A percentile compares a stretch with the other conserved stretches of the same genome.
Conservation (phyloP, 2,113 vertebrate genomes). For the Dermatemys mawii region DNA sequence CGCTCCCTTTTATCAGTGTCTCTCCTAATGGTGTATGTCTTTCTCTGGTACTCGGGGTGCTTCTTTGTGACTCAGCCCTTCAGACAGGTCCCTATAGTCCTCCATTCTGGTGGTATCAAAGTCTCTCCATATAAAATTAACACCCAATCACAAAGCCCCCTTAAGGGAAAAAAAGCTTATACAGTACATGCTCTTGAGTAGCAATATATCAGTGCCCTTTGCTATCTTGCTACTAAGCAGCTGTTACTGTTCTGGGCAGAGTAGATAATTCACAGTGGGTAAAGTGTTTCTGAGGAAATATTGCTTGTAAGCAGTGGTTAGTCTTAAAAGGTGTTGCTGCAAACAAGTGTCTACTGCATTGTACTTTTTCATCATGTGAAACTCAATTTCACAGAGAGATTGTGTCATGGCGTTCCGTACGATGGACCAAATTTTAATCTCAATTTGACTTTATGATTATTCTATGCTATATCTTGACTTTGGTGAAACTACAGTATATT, state of each 20-base stretch:
- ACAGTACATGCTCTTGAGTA: neutral
- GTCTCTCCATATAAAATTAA: neutral
- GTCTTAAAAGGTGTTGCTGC: no score
- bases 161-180: neutral
- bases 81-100: neutral
- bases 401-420: neutral
- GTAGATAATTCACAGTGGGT: no score
- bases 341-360: no score
- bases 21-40: neutral
- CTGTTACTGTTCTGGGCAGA: no score
- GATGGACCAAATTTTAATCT: neutral
- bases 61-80: neutral
- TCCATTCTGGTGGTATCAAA: neutral
- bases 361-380: neutral
- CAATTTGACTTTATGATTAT: neutral
- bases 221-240: no score
- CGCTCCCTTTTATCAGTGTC: neutral
- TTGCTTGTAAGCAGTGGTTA: no score
- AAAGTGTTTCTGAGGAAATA: no score
- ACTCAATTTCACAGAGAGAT: neutral
- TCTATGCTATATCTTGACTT: neutral
- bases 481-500: neutral
- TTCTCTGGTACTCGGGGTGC: neutral
- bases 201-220: no score
- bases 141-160: neutral